These are phyloP conservation scores for Chlorospingus semifuscus DNA, from an alignment of 2,797 vertebrate genomes.

Conservation along the genomic window DNA sequence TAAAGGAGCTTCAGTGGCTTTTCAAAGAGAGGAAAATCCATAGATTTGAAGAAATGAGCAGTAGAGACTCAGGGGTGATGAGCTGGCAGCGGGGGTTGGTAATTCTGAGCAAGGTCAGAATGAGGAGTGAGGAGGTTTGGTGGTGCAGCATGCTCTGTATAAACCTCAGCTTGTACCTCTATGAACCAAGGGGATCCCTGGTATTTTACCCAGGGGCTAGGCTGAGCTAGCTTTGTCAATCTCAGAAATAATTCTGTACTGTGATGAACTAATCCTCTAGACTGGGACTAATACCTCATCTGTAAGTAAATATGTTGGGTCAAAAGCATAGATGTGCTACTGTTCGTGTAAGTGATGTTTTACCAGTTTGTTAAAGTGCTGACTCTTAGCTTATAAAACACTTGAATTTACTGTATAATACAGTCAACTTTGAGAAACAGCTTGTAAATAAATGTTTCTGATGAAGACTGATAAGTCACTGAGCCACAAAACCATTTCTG, in stretches of 20 bases:
- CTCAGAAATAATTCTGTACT: not conserved
- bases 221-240: not conserved
- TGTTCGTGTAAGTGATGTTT: conserved; percentile 22
- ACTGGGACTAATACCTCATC: not conserved
- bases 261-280: not conserved
- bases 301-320: conserved; percentile 25
- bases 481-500: conserved; percentile 36
- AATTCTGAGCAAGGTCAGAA: not conserved
- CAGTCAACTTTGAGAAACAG: conserved; percentile 7
- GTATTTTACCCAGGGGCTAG: not conserved
- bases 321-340: conserved; percentile 17
- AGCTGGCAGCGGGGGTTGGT: not conserved
- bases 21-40: not conserved
- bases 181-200: not conserved
- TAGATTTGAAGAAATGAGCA: not conserved
- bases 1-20: not conserved
- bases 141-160: not conserved
- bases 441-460: conserved; percentile 55
- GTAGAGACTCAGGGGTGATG: fast-evolving
- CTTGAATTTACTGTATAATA: not conserved
- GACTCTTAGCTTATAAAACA: conserved; percentile 46
- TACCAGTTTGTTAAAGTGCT: conserved; percentile 55
- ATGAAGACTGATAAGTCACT: conserved; percentile 45
- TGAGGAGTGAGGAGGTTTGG: not conserved
- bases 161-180: not conserved